These are phyloP conservation scores for Sylvia borin DNA, from an alignment of 2,797 vertebrate species.

Conservation along the genomic window DNA sequence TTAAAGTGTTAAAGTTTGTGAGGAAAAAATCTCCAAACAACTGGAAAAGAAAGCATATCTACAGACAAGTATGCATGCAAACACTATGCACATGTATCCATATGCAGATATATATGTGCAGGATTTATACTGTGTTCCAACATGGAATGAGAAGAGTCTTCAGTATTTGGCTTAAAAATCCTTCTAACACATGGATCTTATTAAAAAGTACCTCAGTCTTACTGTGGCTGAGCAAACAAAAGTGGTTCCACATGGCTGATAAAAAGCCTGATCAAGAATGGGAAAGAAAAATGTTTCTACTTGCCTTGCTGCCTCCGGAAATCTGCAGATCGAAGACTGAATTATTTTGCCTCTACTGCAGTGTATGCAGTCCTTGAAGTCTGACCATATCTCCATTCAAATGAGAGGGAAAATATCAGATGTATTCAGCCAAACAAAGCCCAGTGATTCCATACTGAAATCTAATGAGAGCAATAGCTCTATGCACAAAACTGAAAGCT, in stretches of 20 bases:
- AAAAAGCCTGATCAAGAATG: slow-evolving; percentile 43
- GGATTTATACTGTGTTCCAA: neutral
- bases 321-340: neutral
- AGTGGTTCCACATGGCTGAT: slow-evolving; percentile 70
- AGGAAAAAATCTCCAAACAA: neutral
- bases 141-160: slow-evolving; percentile 12
- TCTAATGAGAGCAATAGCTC: neutral
- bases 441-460: neutral
- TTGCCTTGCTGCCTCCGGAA: neutral
- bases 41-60: neutral
- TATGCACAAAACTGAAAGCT: neutral
- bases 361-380: neutral
- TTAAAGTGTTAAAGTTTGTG: neutral
- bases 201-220: slow-evolving; percentile 26
- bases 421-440: slow-evolving; percentile 14
- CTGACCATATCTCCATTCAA: neutral
- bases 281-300: slow-evolving; percentile 40
- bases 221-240: slow-evolving; percentile 37
- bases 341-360: slow-evolving; percentile 33
- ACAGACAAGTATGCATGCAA: neutral
- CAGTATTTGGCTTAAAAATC: slow-evolving; percentile 33
- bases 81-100: neutral
- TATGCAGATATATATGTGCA: neutral
- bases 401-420: neutral
- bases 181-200: slow-evolving; percentile 32